A percentile compares a stretch with the other conserved stretches of the same genome.
phyloP scores from a whole-genome alignment of 2,797 vertebrate genomes.

The Urosaurus nigricauda region DNA sequence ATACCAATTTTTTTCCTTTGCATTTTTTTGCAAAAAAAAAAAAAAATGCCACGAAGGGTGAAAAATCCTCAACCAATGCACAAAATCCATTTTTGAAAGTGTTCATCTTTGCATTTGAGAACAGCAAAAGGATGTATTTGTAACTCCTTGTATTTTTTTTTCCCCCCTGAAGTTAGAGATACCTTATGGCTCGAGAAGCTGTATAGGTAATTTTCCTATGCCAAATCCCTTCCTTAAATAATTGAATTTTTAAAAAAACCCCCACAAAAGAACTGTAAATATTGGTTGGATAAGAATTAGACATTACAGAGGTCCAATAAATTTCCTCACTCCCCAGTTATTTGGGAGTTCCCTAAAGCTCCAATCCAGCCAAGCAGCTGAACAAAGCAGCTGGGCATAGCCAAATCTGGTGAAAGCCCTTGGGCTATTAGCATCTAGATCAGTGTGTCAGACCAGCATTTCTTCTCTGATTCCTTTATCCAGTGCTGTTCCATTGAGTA shows the following conservation, averaged over 20 bases:
- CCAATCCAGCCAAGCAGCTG: neutral
- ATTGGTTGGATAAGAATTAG: constrained; percentile 51
- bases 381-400: constrained; percentile 46
- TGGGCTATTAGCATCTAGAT: constrained; percentile 49
- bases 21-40: no score
- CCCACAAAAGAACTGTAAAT: constrained; percentile 35
- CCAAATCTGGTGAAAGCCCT: constrained; percentile 30
- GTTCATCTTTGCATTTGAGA: no score
- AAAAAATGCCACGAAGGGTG: no score
- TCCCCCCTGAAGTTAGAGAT: neutral
- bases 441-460: constrained; percentile 46
- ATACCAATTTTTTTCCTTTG: no score
- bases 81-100: no score
- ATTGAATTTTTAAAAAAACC: constrained; percentile 17
- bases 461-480: constrained; percentile 52
- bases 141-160: neutral
- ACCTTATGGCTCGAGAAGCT: neutral
- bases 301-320: constrained; percentile 43
- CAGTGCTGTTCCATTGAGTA: constrained; percentile 20
- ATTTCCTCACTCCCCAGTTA: constrained; percentile 26
- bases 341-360: constrained; percentile 32
- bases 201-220: neutral
- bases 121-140: no score
- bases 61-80: no score
- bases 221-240: neutral